Evolutionary conservation across 2,888 invertebrate species (phyloP), one percentile per base, ranked within the genome.

Genomic region (Agrypnus murinus): DNA sequence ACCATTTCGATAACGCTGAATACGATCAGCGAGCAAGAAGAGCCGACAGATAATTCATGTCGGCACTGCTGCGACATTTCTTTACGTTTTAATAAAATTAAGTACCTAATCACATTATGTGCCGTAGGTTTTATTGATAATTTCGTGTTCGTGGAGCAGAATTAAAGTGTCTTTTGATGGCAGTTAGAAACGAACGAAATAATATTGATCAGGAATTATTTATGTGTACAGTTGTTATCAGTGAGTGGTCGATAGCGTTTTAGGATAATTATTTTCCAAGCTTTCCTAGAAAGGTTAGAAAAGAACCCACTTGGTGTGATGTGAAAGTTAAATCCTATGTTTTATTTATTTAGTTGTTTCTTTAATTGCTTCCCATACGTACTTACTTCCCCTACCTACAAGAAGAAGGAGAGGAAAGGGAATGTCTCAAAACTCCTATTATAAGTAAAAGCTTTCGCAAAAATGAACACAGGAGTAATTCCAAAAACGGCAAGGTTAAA

Each of bases 131-230:
- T 72, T 72, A 72, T 72, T 69, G 72, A 72, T 72, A 72, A 72
- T 72, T 72, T 65, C 65, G 63, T 70, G 65, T 55, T 65, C 55
- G 53, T 62, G 58, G 62, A 36, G 55, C 46, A 38, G 63, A 71
- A 71, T 66, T 71, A 55, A 65, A 71, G 71, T 71, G 66, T 67
- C 62, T 71, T 71, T 71, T 73, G 75, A 74, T 75, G 75, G 73
- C 76, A 72, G 36, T 43, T 62, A 63, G 65, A 60, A 58, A 38
- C 66, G 66, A 71, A 71, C 66, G 63, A 67, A 69, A 67, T 71
- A 65, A 71, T 71, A 71, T 71, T 67, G 71, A 71, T 71, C 59
- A 67, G 38, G 71, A 74, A 72, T 75, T 75, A 75, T 75, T 75
- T 74, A 75, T 75, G 69, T 65, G 67, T 57, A 34, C 69, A 69